Base-by-base conservation (phyloP, 2,797 vertebrate species). In the Arnoldichthys spilopterus region DNA sequence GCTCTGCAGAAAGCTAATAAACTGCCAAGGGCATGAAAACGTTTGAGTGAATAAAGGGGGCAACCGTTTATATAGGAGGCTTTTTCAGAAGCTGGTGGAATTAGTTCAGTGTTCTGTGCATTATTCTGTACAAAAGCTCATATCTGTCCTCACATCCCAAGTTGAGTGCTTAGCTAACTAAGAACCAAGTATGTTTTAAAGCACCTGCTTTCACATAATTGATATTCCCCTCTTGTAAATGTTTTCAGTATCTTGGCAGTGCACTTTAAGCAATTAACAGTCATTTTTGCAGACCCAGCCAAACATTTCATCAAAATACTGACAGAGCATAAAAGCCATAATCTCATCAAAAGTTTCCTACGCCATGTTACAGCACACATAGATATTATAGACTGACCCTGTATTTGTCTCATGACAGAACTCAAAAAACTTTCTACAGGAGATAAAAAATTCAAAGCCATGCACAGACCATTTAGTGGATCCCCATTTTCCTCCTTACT, bases 401-500 rank as follows among this genome's bases (percentile, higher is more conserved):
- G 7, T 61, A 32, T 32, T 30, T 61, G 58, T 37, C 59, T 30
- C 30, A 18, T 47, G 22, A 67, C 40, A 47, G 37, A 67, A 4
- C 40, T 26, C 64, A 67, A 45, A n/a, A 16, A 45, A 47, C 43
- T 40, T 67, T 43, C 45, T 68, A 68, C 22, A 68, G 40, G 40
- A 28, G 13, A 68, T n/a, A 68, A 49, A 49, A 18, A 49, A 67
- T 28, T 0, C 66, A 68, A 51, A 49, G 45, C 28, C 28, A 54
- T 53, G 16, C 15, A 49, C 26, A 1, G 26, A 74, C 34, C 64
- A 66, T 58, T 47, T 45, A 18, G 40, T 24, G 37, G 18, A 53
- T 28, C 34, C 40, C 49, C 66, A 69, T 78, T 85, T 72, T 80
- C 82, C 75, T 86, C 79, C 84, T 87, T 86, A 85, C 88, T 84